A percentile compares a stretch with the other conserved stretches of the same genome.
These are phyloP conservation scores for Stichodactyla helianthus DNA, from an alignment of 64 coral and sea anemone species.

Conservation along the genomic window DNA sequence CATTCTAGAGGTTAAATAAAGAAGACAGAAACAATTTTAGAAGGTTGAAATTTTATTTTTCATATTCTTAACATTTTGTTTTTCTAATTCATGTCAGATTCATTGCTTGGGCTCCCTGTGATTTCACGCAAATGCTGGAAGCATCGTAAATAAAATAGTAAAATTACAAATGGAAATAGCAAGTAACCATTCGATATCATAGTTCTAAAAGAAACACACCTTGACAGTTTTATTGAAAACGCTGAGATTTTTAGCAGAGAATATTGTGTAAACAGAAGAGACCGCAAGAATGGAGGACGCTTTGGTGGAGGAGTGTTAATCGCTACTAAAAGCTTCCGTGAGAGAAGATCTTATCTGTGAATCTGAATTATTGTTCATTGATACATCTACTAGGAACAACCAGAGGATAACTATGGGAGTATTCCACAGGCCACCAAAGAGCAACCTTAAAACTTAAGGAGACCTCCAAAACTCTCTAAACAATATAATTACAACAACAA, in stretches of 20 bases:
- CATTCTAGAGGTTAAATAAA: no score
- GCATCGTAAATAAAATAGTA: constrained; percentile 29
- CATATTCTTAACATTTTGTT: no score
- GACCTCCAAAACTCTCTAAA: no score
- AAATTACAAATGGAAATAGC: constrained; percentile 25
- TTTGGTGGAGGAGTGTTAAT: constrained; percentile 8
- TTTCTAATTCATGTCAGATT: no score
- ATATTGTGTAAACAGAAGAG: constrained; percentile 37
- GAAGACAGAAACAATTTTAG: no score
- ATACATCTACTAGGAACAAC: no score
- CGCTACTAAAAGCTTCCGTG: constrained; percentile 1
- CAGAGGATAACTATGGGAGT: no score
- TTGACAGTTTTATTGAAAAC: constrained; percentile 21
- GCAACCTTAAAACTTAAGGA: no score
- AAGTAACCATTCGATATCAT: constrained; percentile 24
- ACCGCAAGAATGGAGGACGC: neutral
- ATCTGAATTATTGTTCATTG: constrained; percentile 16
- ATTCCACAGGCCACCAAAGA: no score
- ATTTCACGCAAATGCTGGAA: constrained; percentile 41
- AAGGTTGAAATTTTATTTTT: no score
- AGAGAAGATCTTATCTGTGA: constrained; percentile 1
- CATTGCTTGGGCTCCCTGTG: no score
- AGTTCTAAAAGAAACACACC: constrained; percentile 31
- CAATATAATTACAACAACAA: no score
- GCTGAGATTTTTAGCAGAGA: neutral